Percentiles rank a stretch among this genome's conserved stretches.
Evolutionary conservation across 2,888 invertebrate species (phyloP).

Genomic region (Chelonus formosanus): DNA sequence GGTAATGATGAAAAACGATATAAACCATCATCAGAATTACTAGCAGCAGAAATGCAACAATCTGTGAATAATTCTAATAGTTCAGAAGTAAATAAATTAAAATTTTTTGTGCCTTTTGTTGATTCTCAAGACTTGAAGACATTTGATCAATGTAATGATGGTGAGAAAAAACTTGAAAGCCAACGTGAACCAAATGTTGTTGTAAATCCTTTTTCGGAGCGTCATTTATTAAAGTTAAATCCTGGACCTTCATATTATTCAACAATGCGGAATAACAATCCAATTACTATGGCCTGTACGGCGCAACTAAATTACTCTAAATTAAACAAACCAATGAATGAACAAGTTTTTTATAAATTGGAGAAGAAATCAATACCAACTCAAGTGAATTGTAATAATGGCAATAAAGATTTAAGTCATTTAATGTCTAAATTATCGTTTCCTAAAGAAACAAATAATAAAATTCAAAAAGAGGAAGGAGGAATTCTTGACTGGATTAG

Average conservation of each 20-base stretch:
- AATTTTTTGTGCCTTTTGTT: constrained; percentile 33
- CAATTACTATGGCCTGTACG: constrained; percentile 43
- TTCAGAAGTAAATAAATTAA: constrained; percentile 20
- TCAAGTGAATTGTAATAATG: constrained; percentile 16
- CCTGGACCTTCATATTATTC: constrained; percentile 48
- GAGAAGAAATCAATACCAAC: background rate
- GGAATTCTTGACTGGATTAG: constrained; percentile 58
- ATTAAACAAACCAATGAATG: constrained; percentile 28
- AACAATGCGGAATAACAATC: constrained; percentile 16
- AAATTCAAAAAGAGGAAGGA: constrained; percentile 48
- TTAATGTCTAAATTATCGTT: constrained; percentile 55
- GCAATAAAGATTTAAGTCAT: constrained; percentile 42
- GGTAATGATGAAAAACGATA: constrained; percentile 58
- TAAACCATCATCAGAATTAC: constrained; percentile 50
- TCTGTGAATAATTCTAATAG: background rate
- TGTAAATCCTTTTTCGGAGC: constrained; percentile 48
- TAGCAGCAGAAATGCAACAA: constrained; percentile 22
- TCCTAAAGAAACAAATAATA: constrained; percentile 50
- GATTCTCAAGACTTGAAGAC: constrained; percentile 8
- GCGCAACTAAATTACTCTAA: constrained; percentile 49
- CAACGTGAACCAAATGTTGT: constrained; percentile 35
- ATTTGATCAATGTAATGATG: background rate
- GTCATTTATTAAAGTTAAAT: constrained; percentile 50
- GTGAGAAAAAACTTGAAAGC: constrained; percentile 3
- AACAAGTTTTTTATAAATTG: constrained; percentile 26